Base-by-base conservation (phyloP, 2,113 vertebrate genomes). In the Rhinichthys klamathensis region DNA sequence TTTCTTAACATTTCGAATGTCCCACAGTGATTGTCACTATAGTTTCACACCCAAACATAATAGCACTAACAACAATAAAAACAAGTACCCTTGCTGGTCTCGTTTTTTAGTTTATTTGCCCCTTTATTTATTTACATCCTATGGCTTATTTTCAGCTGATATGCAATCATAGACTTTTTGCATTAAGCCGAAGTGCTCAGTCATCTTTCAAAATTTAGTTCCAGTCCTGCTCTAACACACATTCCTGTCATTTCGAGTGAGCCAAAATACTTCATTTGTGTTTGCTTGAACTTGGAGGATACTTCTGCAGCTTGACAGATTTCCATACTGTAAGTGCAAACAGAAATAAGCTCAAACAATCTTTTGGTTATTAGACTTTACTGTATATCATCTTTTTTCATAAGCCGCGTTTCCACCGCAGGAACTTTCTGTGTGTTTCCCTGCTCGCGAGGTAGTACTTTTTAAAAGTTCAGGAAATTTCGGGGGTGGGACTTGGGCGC, bases 111-210 rank as follows among this genome's bases (percentile, higher is more conserved):
- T 61, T 79, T 61, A 61, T 79, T 79, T 78, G 5, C 30, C 56
- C 27, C 74, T 54, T 23, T 56, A 32, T 77, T 35, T 35, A 21
- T 15, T 44, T 6, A 12, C 23, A 73, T 15, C 12, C 11, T 44
- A 25, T 73, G 38, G 38, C 8, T 56, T 21, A 56, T 56, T 35
- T 77, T 56, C 51, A 35, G 10, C 8, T 32, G 9, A 13, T n/a
- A 35, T 32, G 56, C 3, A 32, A 30, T 18, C 16, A 76, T 54
- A 18, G 2, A 77, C 10, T 41, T 61, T 41, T 46, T 46, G 5
- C 23, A 61, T 61, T 7, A 35, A 78, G 75, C 75, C 23, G 51
- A 58, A n/a, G 76, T 79, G 32, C 9, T 58, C 49, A 77, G 74
- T 54, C 49, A 16, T 61, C 60, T 61, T 61, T 61, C 12, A 73